Evolutionary conservation across 2,888 invertebrate genomes (phyloP).

Genomic region (Meiosimyza decipiens): DNA sequence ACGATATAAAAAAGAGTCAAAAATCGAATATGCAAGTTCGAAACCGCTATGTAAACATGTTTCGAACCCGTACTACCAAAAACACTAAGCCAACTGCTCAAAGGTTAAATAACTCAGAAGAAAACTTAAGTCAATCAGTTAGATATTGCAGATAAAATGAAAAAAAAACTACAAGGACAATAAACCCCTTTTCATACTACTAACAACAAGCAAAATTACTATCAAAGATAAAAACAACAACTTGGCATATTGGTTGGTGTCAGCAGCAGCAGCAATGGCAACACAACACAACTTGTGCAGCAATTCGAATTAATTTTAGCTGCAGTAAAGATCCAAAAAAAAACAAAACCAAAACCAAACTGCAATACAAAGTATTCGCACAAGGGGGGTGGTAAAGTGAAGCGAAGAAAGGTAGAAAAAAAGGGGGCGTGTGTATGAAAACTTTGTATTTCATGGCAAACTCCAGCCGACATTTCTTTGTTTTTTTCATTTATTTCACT

Average conservation of each 20-base stretch:
- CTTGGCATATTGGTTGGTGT: background rate
- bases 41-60: too few relatives aligned
- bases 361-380: conserved; percentile 5
- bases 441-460: conserved; percentile 10
- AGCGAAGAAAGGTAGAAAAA: background rate
- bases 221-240: background rate
- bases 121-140: too few relatives aligned
- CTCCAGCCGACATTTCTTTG: conserved; percentile 7
- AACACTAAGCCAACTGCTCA: too few relatives aligned
- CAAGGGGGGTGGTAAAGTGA: background rate
- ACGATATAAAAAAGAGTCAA: too few relatives aligned
- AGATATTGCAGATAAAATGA: too few relatives aligned
- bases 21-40: too few relatives aligned
- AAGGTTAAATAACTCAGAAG: too few relatives aligned
- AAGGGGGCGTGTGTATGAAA: background rate
- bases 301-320: conserved; percentile 31
- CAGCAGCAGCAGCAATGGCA: background rate
- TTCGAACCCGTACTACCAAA: too few relatives aligned
- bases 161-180: too few relatives aligned
- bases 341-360: background rate
- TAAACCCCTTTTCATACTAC: too few relatives aligned
- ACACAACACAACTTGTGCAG: conserved; percentile 22
- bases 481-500: conserved; percentile 7
- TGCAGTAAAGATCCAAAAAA: conserved; percentile 19
- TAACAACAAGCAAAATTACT: background rate